Conservation (phyloP, 1,140 invertebrate genomes). For the Nasonia longicornis region DNA sequence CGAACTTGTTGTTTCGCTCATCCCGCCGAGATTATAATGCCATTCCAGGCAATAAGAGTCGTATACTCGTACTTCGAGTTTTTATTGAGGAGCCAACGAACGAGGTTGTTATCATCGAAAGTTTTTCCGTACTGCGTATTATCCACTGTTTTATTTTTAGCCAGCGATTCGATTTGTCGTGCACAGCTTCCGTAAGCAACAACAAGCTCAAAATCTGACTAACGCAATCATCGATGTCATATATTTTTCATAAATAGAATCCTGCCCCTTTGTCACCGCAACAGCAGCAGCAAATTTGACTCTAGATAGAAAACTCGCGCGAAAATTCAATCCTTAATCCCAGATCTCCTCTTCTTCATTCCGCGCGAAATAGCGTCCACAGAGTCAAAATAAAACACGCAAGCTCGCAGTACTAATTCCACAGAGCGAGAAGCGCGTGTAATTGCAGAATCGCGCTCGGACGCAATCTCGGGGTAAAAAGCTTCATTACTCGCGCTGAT, state of each 20-base stretch:
- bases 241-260: not conserved
- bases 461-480: slow-evolving; percentile 8
- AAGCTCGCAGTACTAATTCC: not conserved
- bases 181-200: no score
- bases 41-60: not conserved
- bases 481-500: slow-evolving; percentile 9
- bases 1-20: not conserved
- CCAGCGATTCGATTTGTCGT: no score
- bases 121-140: not conserved
- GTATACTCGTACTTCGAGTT: not conserved
- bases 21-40: not conserved
- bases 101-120: not conserved
- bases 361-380: not conserved
- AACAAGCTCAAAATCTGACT: not conserved
- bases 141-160: no score
- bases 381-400: not conserved
- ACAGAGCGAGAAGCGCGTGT: not conserved
- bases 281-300: no score
- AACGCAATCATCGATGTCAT: not conserved
- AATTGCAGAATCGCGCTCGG: not conserved
- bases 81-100: not conserved
- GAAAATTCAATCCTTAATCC: not conserved
- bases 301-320: no score
- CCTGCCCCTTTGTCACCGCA: no score
- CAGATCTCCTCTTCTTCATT: not conserved